Evolutionary conservation across 2,888 invertebrate genomes (phyloP).

Genomic region (Ischnura elegans): DNA sequence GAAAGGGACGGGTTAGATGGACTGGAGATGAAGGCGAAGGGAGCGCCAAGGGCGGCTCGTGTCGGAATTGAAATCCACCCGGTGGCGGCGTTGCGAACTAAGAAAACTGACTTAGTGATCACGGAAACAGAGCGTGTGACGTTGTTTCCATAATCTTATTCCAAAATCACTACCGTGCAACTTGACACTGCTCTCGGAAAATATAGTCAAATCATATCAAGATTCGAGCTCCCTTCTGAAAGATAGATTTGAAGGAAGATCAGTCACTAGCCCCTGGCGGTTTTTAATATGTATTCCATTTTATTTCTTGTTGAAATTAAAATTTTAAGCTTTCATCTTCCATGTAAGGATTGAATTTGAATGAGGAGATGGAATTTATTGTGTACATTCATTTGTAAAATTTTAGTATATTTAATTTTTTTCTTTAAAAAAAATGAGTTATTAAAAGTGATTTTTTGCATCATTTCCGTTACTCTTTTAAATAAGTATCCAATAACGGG

Average conservation of each 20-base stretch:
- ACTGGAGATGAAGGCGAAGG: background rate
- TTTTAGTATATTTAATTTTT: too few relatives aligned
- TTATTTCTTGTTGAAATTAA: too few relatives aligned
- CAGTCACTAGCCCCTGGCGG: background rate
- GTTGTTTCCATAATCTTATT: background rate
- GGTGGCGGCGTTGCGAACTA: background rate
- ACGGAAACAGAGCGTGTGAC: background rate
- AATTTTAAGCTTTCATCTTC: too few relatives aligned
- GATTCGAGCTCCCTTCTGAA: background rate
- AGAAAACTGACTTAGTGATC: background rate
- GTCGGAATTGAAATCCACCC: background rate
- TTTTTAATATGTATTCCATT: too few relatives aligned
- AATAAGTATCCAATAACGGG: too few relatives aligned
- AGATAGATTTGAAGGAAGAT: background rate
- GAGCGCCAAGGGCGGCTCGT: background rate
- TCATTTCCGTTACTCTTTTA: too few relatives aligned
- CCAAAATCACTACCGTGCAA: background rate
- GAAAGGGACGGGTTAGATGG: conserved; percentile 12
- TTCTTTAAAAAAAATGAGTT: too few relatives aligned
- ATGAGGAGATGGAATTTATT: too few relatives aligned
- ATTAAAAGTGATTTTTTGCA: too few relatives aligned
- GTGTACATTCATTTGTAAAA: too few relatives aligned
- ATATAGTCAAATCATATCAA: background rate
- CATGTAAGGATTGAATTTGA: too few relatives aligned
- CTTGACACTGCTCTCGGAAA: background rate